Conservation (phyloP, 2,888 invertebrate species). For the Mythimna pallens region DNA sequence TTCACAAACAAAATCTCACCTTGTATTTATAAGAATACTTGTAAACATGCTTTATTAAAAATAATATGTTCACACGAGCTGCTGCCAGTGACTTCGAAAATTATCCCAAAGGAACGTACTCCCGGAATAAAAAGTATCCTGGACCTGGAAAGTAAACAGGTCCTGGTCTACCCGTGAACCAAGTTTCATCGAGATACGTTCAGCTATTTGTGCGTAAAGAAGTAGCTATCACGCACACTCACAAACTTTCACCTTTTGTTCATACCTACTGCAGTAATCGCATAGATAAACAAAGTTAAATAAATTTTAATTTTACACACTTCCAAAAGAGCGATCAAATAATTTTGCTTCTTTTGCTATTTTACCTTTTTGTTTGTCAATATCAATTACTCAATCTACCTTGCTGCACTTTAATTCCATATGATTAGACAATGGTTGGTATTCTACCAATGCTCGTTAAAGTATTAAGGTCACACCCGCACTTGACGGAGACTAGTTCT, state of each 20-base stretch:
- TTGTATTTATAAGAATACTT: conserved; percentile 25
- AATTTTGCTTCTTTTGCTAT: no score
- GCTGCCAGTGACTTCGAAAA: no score
- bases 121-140: no score
- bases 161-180: no score
- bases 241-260: no score
- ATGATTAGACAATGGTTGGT: conserved; percentile 42
- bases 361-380: conserved; percentile 23
- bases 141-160: no score
- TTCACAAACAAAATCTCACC: conserved; percentile 40
- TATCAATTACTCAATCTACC: conserved; percentile 29
- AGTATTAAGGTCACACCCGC: conserved; percentile 22
- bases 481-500: conserved; percentile 35
- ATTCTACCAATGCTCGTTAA: conserved; percentile 28
- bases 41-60: neutral
- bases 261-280: neutral
- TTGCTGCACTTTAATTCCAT: conserved; percentile 30
- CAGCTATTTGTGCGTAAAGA: no score
- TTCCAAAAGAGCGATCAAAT: no score
- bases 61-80: no score
- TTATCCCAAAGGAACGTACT: no score
- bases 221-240: no score
- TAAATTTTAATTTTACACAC: neutral
- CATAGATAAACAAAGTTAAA: neutral
- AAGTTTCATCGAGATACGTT: no score